Evolutionary conservation across 2,797 vertebrate genomes (phyloP), one percentile per base, ranked within the genome.

Genomic region (Poecilia wingei): DNA sequence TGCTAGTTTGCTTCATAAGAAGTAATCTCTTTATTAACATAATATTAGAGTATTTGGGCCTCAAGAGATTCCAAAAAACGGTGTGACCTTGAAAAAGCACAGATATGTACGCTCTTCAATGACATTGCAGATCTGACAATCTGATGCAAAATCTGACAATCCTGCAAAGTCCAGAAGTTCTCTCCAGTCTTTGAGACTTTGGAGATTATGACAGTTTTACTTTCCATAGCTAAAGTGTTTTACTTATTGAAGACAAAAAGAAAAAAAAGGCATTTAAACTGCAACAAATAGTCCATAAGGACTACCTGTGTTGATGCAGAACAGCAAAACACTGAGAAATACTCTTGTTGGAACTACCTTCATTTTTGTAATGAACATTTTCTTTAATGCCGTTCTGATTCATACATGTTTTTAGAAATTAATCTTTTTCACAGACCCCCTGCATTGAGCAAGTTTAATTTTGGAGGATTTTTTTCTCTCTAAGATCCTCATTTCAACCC

Each of bases 401-500:
- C 13, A 59, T 12, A 59, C 4, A 6, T 31, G 4, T 61, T 31
- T 31, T 2, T 31, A 59, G 13, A 33, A 61, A 10, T 31, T 9
- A 1, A 59, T 31, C 4, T 6, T 28, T 59, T 59, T 31, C 14
- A 59, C 28, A 33, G 28, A 31, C 5, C 14, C 14, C 28, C 2
- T 33, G 22, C 22, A 25, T 33, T 20, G 61, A 36, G 7, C 33
- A 84, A 77, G 84, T 88, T 81, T 86, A 70, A 75, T 77, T 71
- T 43, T 72, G 68, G 74, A 51, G 49, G 5, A 1, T 20, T 49
- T 49, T 83, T 87, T 88, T 84, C 75, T 78, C 78, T 61, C 74
- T 76, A 79, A 46, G 87, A 89, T 90, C 86, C 45, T 88, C 59
- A 2, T 71, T 84, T 90, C 86, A 87, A 89, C 87, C 88, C 4